Percentiles rank a stretch among this genome's conserved stretches.
These are phyloP conservation scores for Turritopsis dohrnii DNA, from an alignment of 30 jellyfish, hydroid and myxozoan species.

Conservation along the genomic window DNA sequence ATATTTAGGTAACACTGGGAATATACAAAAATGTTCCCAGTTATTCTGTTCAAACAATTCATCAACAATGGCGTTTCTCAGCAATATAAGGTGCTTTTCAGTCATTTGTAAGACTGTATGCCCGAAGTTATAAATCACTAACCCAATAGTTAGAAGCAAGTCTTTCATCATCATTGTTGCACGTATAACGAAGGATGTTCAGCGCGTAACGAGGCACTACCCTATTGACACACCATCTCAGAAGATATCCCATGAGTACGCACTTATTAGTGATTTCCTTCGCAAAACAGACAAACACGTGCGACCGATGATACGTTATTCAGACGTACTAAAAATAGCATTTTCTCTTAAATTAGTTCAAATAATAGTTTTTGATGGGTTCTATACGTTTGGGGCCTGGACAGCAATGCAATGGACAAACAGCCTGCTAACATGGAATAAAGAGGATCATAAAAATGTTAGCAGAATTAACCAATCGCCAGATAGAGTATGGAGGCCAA, in stretches of 20 bases:
- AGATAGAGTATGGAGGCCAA: constrained; percentile 65
- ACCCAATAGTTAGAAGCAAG: background rate
- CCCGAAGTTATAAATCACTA: background rate
- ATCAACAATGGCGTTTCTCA: background rate
- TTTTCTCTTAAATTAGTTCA: background rate
- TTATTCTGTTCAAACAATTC: background rate
- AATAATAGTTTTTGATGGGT: background rate
- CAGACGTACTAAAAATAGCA: background rate
- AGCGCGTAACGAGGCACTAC: too few species aligned
- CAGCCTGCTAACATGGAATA: constrained; percentile 50
- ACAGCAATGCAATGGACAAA: constrained; percentile 36
- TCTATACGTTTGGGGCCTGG: background rate
- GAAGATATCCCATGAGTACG: background rate
- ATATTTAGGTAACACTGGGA: too few species aligned
- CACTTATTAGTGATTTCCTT: background rate
- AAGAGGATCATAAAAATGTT: constrained; percentile 38
- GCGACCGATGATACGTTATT: background rate
- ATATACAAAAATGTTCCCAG: background rate
- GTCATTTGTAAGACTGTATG: background rate
- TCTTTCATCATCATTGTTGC: background rate
- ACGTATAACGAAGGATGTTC: background rate
- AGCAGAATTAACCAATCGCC: too few species aligned
- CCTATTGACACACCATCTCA: background rate
- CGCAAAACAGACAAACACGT: background rate
- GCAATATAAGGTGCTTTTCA: background rate